Percentiles rank a stretch among this genome's conserved stretches.
phyloP scores from a whole-genome alignment of 2,888 invertebrate species.

The Drosophila prolongata region DNA sequence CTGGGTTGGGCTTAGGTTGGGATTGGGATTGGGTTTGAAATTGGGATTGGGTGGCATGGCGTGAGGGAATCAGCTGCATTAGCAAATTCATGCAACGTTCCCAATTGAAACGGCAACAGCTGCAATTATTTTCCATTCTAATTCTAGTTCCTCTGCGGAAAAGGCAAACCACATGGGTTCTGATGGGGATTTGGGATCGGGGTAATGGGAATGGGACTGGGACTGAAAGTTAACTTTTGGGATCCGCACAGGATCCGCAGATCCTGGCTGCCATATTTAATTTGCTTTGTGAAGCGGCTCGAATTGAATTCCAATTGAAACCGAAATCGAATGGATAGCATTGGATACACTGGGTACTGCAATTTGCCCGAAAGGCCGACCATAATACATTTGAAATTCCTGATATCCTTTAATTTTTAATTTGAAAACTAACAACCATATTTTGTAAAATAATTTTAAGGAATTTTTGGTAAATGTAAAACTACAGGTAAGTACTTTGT shows the following conservation, averaged over 20 bases:
- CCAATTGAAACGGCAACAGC: constrained; percentile 74
- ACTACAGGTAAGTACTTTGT: too few species aligned
- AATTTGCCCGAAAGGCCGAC: background rate
- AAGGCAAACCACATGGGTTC: constrained; percentile 7
- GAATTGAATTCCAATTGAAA: constrained; percentile 70
- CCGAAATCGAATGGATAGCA: constrained; percentile 7
- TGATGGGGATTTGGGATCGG: background rate
- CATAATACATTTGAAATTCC: too few species aligned
- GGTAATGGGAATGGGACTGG: background rate
- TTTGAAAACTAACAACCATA: too few species aligned
- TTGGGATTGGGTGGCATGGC: background rate
- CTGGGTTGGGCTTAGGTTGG: background rate
- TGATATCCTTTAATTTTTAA: too few species aligned
- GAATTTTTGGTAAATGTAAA: too few species aligned
- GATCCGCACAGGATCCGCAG: background rate
- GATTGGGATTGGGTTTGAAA: background rate
- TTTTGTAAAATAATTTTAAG: too few species aligned
- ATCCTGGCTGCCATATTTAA: constrained; percentile 3
- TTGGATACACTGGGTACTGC: background rate
- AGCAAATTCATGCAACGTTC: constrained; percentile 58
- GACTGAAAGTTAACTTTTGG: constrained; percentile 36
- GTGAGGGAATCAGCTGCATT: constrained; percentile 37
- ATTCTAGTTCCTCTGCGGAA: constrained; percentile 51
- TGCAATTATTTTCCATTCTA: constrained; percentile 78
- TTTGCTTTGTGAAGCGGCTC: constrained; percentile 16